Percentiles rank a stretch among this genome's conserved stretches.
Conservation (phyloP, 1,140 invertebrate genomes). For the Brachionus asplanchnoidis region DNA sequence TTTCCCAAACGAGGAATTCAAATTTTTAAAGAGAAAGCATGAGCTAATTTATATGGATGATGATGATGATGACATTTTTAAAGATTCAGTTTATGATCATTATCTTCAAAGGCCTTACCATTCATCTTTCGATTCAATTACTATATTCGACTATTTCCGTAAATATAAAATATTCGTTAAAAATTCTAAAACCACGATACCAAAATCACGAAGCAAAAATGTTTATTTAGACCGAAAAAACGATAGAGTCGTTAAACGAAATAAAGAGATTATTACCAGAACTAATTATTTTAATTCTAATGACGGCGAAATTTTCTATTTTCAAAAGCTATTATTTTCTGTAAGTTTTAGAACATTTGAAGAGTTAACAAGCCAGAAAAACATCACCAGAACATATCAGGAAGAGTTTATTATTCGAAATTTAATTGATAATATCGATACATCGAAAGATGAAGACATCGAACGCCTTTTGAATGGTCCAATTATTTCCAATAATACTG, state of each 20-base stretch:
- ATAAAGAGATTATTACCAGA: background rate
- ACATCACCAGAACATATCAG: background rate
- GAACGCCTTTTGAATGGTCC: background rate
- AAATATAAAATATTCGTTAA: background rate
- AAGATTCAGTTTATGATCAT: background rate
- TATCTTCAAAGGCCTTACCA: background rate
- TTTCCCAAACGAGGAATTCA: background rate
- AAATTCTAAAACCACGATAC: background rate
- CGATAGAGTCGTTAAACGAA: background rate
- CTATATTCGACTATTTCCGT: background rate
- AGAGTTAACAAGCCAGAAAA: background rate
- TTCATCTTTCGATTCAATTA: background rate
- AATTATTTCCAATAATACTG: background rate
- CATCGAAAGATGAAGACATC: background rate
- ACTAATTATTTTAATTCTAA: background rate
- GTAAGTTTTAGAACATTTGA: background rate
- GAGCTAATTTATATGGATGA: background rate
- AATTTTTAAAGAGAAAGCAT: slow-evolving; percentile 1
- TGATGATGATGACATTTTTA: background rate
- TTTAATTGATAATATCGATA: background rate
- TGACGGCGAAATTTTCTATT: background rate
- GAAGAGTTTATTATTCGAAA: background rate
- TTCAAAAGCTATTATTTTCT: background rate
- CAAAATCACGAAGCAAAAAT: background rate
- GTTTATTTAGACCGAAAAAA: background rate